phyloP scores from a whole-genome alignment of 2,888 invertebrate species.

The Fragum whitleyi region DNA sequence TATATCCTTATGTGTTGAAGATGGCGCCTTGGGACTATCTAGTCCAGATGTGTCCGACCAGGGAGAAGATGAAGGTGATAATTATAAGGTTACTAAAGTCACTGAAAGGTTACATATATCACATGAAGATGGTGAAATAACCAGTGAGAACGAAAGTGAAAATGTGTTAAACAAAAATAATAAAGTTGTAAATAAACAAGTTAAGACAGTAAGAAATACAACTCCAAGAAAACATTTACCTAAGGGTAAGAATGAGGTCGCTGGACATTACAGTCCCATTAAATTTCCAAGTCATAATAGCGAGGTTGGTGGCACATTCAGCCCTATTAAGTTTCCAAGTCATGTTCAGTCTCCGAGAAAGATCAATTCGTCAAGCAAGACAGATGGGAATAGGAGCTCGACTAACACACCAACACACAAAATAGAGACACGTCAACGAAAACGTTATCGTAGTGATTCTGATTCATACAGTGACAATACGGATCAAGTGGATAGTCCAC shows the following conservation, averaged over 20 bases:
- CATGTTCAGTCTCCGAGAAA: not conserved
- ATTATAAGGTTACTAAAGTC: not conserved
- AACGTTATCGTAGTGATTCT: not conserved
- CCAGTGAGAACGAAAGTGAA: not conserved
- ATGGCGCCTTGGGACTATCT: not conserved
- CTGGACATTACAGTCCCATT: not conserved
- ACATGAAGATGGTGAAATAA: conserved; percentile 14
- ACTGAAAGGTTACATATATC: not conserved
- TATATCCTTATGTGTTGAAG: conserved; percentile 24
- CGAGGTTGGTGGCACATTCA: not conserved
- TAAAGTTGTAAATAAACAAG: not conserved
- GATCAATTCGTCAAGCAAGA: not conserved
- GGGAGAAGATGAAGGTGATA: not conserved
- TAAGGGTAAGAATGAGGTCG: not conserved
- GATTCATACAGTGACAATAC: not conserved
- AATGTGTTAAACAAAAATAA: not conserved
- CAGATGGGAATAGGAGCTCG: not conserved
- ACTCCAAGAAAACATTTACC: not conserved
- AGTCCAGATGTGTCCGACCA: not conserved
- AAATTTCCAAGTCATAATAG: not conserved
- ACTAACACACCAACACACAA: not conserved
- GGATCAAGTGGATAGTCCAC: not conserved
- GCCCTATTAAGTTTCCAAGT: conserved; percentile 36
- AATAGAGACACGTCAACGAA: not conserved
- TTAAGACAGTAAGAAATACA: not conserved